These are phyloP conservation scores for Leptopilina clavipes DNA, from an alignment of 1,140 invertebrate genomes.

Conservation along the genomic window DNA sequence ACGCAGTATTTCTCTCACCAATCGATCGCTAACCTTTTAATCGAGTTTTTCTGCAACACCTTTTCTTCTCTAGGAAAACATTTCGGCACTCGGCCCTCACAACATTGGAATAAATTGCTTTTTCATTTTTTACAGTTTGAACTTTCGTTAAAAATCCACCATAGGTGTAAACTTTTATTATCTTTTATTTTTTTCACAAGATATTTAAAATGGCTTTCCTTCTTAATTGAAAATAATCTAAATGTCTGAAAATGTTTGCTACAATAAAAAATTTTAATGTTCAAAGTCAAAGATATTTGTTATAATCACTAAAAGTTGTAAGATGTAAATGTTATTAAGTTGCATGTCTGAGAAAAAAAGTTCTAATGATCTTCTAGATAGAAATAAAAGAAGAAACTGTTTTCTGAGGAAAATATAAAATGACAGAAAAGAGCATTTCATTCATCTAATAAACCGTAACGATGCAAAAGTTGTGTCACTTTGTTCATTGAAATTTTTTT, in stretches of 20 bases:
- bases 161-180: not conserved
- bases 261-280: too few species aligned
- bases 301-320: too few species aligned
- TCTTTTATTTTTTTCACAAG: too few species aligned
- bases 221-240: too few species aligned
- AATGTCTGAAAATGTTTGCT: too few species aligned
- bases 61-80: not conserved
- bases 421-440: not conserved
- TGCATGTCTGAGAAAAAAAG: too few species aligned
- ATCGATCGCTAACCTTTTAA: constrained; percentile 11
- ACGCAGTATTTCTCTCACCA: constrained; percentile 13
- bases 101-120: not conserved
- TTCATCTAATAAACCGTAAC: not conserved
- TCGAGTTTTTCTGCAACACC: not conserved
- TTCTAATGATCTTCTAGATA: not conserved
- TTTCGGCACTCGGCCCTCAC: not conserved
- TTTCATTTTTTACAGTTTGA: not conserved
- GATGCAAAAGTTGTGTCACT: not conserved
- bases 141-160: not conserved
- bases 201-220: too few species aligned
- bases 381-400: not conserved
- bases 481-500: not conserved
- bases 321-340: too few species aligned
- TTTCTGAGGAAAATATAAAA: not conserved
- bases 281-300: too few species aligned